These are phyloP conservation scores for Uropetala carovei DNA, from an alignment of 2,888 invertebrate genomes.

Conservation along the genomic window DNA sequence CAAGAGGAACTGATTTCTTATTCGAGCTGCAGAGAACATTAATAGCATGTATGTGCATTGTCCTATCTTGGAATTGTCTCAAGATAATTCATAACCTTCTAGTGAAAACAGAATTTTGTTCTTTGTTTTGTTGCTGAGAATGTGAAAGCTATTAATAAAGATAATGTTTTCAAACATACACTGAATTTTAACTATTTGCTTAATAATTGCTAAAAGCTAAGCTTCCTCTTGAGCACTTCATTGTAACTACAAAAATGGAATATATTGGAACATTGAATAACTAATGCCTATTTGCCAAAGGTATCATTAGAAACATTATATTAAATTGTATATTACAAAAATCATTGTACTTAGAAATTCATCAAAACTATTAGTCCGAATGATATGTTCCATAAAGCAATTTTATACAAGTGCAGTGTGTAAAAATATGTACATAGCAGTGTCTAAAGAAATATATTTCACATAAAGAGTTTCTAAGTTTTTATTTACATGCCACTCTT, in stretches of 20 bases:
- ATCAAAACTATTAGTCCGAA: slow-evolving; percentile 23
- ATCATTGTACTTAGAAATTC: slow-evolving; percentile 53
- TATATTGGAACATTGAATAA: slow-evolving; percentile 26
- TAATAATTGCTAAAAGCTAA: slow-evolving; percentile 16
- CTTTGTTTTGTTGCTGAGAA: slow-evolving; percentile 58
- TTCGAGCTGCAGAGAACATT: slow-evolving; percentile 15
- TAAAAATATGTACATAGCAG: slow-evolving; percentile 62
- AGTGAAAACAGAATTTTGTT: slow-evolving; percentile 56
- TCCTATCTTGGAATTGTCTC: slow-evolving; percentile 9
- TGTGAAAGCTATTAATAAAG: slow-evolving; percentile 62
- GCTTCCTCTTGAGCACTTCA: slow-evolving; percentile 48
- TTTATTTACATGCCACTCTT: not conserved
- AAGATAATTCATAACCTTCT: slow-evolving; percentile 39
- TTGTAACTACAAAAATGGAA: slow-evolving; percentile 44
- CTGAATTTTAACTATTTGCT: slow-evolving; percentile 57
- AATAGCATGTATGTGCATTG: slow-evolving; percentile 36
- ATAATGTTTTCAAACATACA: slow-evolving; percentile 50
- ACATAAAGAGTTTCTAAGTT: slow-evolving; percentile 52
- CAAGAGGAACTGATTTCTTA: slow-evolving; percentile 31
- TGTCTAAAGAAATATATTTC: slow-evolving; percentile 61
- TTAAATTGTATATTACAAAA: slow-evolving; percentile 48
- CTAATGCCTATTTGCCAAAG: slow-evolving; percentile 58
- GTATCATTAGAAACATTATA: slow-evolving; percentile 38
- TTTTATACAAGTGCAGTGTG: slow-evolving; percentile 56
- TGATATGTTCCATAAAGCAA: slow-evolving; percentile 55